phyloP scores from a whole-genome alignment of 2,113 vertebrate species.

The Mastomys coucha region DNA sequence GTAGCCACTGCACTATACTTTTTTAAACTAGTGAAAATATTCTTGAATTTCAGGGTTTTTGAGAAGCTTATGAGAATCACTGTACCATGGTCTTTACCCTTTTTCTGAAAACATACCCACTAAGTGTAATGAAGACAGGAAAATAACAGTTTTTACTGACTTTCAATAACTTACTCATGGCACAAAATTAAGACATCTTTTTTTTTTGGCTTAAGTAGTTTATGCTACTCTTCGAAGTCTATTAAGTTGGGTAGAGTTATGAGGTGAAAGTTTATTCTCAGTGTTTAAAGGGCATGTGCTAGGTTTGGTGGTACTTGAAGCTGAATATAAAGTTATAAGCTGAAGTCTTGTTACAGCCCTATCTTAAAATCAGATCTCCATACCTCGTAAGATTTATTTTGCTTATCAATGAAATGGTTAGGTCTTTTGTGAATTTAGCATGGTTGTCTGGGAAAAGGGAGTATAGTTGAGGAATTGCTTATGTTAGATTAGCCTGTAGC shows the following conservation, averaged over 20 bases:
- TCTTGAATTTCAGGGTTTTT: not conserved
- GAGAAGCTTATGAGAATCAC: not conserved
- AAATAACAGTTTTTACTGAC: not conserved
- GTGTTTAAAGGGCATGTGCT: not conserved
- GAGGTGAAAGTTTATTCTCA: not conserved
- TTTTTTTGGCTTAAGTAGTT: conserved; percentile 25
- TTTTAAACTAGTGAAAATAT: not conserved
- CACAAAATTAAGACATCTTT: not conserved
- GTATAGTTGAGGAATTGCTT: not conserved
- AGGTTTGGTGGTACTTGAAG: not conserved
- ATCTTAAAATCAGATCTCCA: not conserved
- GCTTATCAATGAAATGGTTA: not conserved
- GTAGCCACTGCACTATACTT: not conserved
- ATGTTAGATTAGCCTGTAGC: not conserved
- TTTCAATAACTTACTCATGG: not conserved
- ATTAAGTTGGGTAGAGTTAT: not conserved
- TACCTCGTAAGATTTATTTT: not conserved
- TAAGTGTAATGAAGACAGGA: not conserved
- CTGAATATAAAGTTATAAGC: not conserved
- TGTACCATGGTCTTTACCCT: not conserved
- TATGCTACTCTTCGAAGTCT: not conserved
- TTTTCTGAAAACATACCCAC: not conserved
- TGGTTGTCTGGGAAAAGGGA: not conserved
- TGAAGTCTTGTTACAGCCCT: not conserved
- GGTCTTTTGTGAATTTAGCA: not conserved